Evolutionary conservation across 2,888 invertebrate species (phyloP), one percentile per base, ranked within the genome.

Genomic region (Drosophila atripex): DNA sequence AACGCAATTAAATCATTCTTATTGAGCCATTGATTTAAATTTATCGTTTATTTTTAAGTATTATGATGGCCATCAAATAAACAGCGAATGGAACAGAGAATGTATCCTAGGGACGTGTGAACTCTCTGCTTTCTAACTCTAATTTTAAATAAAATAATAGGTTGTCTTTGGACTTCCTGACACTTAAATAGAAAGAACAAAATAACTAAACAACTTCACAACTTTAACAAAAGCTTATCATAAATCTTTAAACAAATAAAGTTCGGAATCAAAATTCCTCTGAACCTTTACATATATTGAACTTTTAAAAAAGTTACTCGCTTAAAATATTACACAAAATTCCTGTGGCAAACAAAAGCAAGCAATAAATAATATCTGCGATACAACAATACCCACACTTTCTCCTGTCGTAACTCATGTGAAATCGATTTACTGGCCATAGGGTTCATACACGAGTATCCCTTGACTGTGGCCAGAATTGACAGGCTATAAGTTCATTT

Each of bases 1-100:
- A 64, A 46, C 25, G 49, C 63, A 74, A 76, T 82, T 69, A 58
- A 78, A 79, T 80, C 59, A 68, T 50, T 64, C 23, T 58, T 65
- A 73, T 76, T 63, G 50, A 60, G 72, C 28, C 70, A 59, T 63
- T 73, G 64, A 51, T 55, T 58, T 69, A 56, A 72, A 74, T 73
- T 68, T 64, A 71, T 56, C 41, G 70, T 54, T 61, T 25, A 46
- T n/a, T 55, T 60, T 75, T 57, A 57, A 52, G 56, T 23, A 54
- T 57, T 59, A 64, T 58, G 47, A 39, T 39, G 50, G 61, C 43
- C 43, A 51, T 68, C 57, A 55, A 47, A 60, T 41, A 30, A 47
- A 47, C 38, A 54, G 47, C 21, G 4, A 60, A 43, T 21, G 50
- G 61, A 28, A 16, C 18, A 1, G 2, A 9, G 9, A 16, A 28